Evolutionary conservation across 2,797 vertebrate species (phyloP).

Genomic region (Ciconia nigra): DNA sequence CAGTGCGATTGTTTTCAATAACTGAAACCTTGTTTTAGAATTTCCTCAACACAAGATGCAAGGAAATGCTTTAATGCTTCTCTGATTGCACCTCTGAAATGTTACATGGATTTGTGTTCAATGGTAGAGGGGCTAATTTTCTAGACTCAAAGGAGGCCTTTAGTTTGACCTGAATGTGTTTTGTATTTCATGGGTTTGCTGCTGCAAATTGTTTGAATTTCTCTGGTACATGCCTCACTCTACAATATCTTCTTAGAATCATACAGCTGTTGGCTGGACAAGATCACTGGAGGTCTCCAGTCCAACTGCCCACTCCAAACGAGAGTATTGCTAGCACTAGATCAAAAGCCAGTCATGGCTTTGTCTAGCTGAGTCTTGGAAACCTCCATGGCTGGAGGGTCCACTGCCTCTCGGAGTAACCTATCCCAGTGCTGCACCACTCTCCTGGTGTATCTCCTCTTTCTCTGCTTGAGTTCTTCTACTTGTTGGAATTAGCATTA

Average conservation of each 20-base stretch:
- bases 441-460: not conserved
- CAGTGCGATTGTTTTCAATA: not conserved
- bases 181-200: not conserved
- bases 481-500: not conserved
- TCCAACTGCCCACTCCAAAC: rapidly evolving
- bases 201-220: not conserved
- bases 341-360: not conserved
- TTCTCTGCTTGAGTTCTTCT: not conserved
- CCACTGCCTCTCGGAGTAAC: not conserved
- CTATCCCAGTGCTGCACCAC: not conserved
- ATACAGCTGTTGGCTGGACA: not conserved
- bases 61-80: not conserved
- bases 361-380: not conserved
- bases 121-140: not conserved
- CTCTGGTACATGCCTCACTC: not conserved
- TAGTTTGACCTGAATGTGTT: not conserved
- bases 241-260: not conserved
- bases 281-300: not conserved
- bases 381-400: not conserved
- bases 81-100: not conserved
- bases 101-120: not conserved
- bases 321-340: not conserved
- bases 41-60: not conserved
- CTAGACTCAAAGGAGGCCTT: not conserved
- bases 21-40: not conserved